Evolutionary conservation across 2,113 vertebrate species (phyloP), one percentile per base, ranked within the genome.

Genomic region (Ramphastos sulfuratus): DNA sequence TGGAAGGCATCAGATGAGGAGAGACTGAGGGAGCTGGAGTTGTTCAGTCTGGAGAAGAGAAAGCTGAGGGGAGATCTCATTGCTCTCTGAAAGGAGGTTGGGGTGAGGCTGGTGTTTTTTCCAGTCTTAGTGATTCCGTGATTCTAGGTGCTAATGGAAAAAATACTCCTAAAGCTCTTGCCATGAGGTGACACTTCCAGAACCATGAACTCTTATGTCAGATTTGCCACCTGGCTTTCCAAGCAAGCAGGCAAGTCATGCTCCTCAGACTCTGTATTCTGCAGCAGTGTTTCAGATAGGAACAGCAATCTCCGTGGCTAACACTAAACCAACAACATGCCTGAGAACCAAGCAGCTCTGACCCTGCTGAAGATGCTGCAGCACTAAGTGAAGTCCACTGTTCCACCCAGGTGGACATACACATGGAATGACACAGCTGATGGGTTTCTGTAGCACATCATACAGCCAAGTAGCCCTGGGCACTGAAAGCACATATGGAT

Each of bases 371-470:
- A 88, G 94, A n/a, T 65, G 70, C 2, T 15, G 67, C 18, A 23
- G 66, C 48, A 48, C 28, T 82, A 31, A 39, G 37, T 25, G 63
- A 74, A 48, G 86, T 44, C 50, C n/a, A 31, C 24, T 64, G 39
- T 17, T 65, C 56, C 50, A 76, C 80, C 82, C 46, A 90, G 81
- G 52, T 69, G 82, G 76, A 71, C 7, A 84, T 54, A 88, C 12
- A 52, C 44, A 48, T 20, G 44, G 82, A 93, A 91, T 14, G 30
- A 94, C 92, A 31, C 3, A 89, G 82, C 72, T 61, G 64, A 31
- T 78, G 60, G 78, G 69, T 90, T 90, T 86, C 89, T 90, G 92
- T 37, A 93, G 75, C 59, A 66, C 66, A 82, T 56, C 81, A 79
- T 39, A 83, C 90, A 94, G 80, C 52, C 60, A 77, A 66, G 37